phyloP scores from a whole-genome alignment of 2,113 vertebrate genomes.

The Phrynosoma platyrhinos region DNA sequence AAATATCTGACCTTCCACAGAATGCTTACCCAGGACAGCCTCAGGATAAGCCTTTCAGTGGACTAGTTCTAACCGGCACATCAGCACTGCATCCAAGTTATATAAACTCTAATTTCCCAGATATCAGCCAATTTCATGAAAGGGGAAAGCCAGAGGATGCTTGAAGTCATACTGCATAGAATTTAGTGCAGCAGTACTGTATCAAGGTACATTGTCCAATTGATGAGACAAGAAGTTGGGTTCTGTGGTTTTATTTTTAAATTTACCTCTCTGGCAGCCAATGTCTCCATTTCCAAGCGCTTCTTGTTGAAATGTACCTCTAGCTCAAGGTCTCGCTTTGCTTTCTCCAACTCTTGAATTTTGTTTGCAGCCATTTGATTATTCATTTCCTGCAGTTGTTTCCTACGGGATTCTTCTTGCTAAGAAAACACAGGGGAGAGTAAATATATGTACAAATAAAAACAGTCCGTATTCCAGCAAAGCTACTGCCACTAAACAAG shows the following conservation, averaged over 20 bases:
- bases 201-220: neutral
- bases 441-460: neutral
- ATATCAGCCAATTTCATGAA: neutral
- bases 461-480: neutral
- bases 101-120: neutral
- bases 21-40: neutral
- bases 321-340: conserved; percentile 86
- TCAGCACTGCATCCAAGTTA: neutral
- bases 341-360: conserved; percentile 86
- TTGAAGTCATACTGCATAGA: neutral
- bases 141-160: neutral
- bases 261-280: conserved; percentile 85
- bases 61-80: neutral
- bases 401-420: conserved; percentile 85
- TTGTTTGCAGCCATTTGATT: conserved; percentile 82
- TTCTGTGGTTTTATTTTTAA: neutral
- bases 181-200: neutral
- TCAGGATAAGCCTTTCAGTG: neutral
- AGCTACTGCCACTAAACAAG: neutral
- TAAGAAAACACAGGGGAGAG: conserved; percentile 59
- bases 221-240: neutral
- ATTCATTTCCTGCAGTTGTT: conserved; percentile 82
- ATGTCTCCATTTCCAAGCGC: conserved; percentile 88
- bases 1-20: neutral
- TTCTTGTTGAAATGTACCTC: conserved; percentile 85